These are phyloP conservation scores for Drosophila neonasuta DNA, from an alignment of 2,888 invertebrate genomes.

Conservation along the genomic window DNA sequence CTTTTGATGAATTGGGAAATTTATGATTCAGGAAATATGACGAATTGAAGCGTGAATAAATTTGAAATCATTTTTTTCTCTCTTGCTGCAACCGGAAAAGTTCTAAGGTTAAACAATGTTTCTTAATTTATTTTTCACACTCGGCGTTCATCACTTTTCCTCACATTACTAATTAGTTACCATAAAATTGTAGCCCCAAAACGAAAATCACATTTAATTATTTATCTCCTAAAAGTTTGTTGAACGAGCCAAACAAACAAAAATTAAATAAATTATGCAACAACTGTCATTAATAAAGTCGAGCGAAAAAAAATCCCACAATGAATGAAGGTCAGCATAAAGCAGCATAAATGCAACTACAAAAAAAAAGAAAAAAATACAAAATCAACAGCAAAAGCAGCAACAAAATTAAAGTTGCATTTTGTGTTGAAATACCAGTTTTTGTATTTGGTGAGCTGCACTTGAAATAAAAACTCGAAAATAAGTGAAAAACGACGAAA, in stretches of 20 bases:
- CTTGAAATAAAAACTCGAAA: constrained; percentile 55
- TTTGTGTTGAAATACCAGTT: constrained; percentile 75
- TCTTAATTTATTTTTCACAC: background rate
- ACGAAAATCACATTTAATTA: constrained; percentile 63
- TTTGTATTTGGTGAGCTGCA: constrained; percentile 74
- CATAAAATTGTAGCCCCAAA: constrained; percentile 47
- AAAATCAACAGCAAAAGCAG: constrained; percentile 19
- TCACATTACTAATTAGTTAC: constrained; percentile 29
- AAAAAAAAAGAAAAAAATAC: constrained; percentile 30
- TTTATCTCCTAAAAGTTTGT: constrained; percentile 49
- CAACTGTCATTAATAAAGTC: constrained; percentile 75
- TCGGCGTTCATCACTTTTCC: background rate
- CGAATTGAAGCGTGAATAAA: background rate
- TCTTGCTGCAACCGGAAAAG: background rate
- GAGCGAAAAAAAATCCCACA: constrained; percentile 71
- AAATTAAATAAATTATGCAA: constrained; percentile 75
- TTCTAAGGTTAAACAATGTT: background rate
- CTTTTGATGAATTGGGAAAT: background rate
- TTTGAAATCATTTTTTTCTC: background rate
- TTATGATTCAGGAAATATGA: background rate
- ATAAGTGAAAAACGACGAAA: constrained; percentile 12
- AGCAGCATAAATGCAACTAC: constrained; percentile 66
- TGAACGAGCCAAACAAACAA: constrained; percentile 52
- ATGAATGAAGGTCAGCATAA: constrained; percentile 73
- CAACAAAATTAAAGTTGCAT: constrained; percentile 67